Base-by-base conservation (phyloP, 2,888 invertebrate genomes). In the Dynastes maya region DNA sequence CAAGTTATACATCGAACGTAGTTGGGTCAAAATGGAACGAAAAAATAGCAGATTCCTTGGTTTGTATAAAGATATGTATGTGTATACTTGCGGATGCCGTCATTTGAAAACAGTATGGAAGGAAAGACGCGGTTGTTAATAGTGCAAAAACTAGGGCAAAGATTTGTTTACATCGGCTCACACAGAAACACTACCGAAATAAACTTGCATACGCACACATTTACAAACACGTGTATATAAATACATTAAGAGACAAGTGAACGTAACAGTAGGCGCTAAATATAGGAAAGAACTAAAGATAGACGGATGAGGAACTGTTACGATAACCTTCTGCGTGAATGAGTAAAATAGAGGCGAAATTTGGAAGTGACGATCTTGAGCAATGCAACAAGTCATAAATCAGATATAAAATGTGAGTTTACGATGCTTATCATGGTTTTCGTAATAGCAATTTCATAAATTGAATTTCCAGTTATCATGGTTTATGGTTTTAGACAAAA, bases 211-310 rank as follows among this genome's bases (percentile, higher is more conserved):
- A 40, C 72, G 55, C 61, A 61, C 13, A 61, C 61, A 63, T 45
- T 40, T 27, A 40, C 61, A 74, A 61, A 29, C 61, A 49, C 40
- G 45, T 49, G 55, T 74, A 27, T 63, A 61, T 74, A 74, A 74
- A 74, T 74, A 74, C 45, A 61, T 16, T 45, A 40, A 40, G 72
- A 61, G 72, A 72, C 72, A 72, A 72, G 61, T 45, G 61, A 72
- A 61, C 61, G 45, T 72, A 72, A 72, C 61, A 61, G 22, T 45
- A n/a, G 32, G 61, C 22, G 16, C 72, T 74, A 74, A 63, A 61
- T 74, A 74, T 74, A 74, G 72, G 45, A 74, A 74, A 74, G 45
- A 45, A 61, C 72, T 74, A 74, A 74, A 74, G 72, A 74, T 74
- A 74, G 72, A 74, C 63, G 40, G 29, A 74, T 74, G 72, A 45